These are phyloP conservation scores for Sinopyrophorus schimmeli DNA, from an alignment of 2,888 invertebrate genomes.

Conservation along the genomic window DNA sequence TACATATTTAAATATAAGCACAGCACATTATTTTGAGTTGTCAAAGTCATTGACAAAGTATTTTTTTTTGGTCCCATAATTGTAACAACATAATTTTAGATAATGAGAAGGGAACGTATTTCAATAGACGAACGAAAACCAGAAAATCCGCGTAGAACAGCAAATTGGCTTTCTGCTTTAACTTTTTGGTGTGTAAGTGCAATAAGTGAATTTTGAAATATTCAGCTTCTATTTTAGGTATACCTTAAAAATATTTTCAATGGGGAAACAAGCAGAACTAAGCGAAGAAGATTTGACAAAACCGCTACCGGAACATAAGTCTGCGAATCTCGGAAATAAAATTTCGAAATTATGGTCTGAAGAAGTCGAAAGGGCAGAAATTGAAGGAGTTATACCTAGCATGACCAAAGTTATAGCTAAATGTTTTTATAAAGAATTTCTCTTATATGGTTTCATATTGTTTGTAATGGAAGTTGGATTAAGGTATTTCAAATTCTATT, in stretches of 20 bases:
- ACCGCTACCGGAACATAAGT: slow-evolving; percentile 65
- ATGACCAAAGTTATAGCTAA: slow-evolving; percentile 60
- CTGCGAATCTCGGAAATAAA: slow-evolving; percentile 62
- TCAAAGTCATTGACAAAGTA: no score
- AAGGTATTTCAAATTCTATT: slow-evolving; percentile 48
- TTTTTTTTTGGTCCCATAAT: no score
- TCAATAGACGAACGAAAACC: slow-evolving; percentile 15
- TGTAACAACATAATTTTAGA: no score
- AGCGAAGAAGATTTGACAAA: slow-evolving; percentile 64
- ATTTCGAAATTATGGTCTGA: slow-evolving; percentile 65
- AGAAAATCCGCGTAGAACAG: slow-evolving; percentile 41
- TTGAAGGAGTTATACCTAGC: slow-evolving; percentile 60
- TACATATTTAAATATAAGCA: no score
- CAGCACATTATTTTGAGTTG: no score
- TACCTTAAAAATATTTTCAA: slow-evolving; percentile 44
- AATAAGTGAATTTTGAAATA: neutral
- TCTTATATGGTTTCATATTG: slow-evolving; percentile 62
- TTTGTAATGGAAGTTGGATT: slow-evolving; percentile 59
- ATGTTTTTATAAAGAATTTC: slow-evolving; percentile 61
- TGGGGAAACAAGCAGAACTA: slow-evolving; percentile 45
- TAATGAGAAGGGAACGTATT: slow-evolving; percentile 8
- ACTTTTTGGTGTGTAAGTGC: slow-evolving; percentile 44
- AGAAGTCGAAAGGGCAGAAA: slow-evolving; percentile 57
- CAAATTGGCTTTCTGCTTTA: slow-evolving; percentile 45
- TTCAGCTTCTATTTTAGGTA: slow-evolving; percentile 39